Evolutionary conservation across 2,113 vertebrate genomes (phyloP), one percentile per base, ranked within the genome.

Genomic region (rat (Rattus norvegicus)): DNA sequence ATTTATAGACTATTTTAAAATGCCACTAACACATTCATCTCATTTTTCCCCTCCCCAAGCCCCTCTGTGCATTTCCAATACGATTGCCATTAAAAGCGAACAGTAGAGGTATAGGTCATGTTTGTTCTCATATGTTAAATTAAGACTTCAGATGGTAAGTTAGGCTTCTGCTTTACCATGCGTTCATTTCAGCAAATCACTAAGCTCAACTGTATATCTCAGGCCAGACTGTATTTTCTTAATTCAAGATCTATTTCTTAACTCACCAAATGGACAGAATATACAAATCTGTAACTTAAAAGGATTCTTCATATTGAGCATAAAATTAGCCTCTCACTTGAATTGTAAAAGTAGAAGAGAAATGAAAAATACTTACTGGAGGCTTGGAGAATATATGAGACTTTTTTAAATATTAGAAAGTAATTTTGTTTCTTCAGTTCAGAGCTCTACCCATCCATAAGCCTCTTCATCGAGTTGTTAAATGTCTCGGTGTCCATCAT

Each of bases 1-100:
- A 39, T 88, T 96, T 93, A 65, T 61, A 6, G 88, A 91, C n/a
- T 39, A 59, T 93, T 72, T 92, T 87, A 24, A 95, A 96, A 92
- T 94, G 14, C 36, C 47, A 84, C 7, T 69, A 63, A 75, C 5
- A 36, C 43, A n/a, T 59, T 95, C 36, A 69, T 67, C 88, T 92
- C 6, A 52, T 43, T 28, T 22, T 88, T 76, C 16, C 20, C 22
- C 10, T 79, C 43, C 7, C 43, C 43, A 43, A 43, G 3, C 83
- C 81, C 88, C 26, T 14, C 73, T 43, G 43, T 43, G 43, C 84
- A 88, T 28, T 75, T 95, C 70, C 76, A 56, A 77, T 77, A 63
- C 19, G 73, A 0, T 14, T 95, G 36, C 11, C 19, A 90, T 84
- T 8, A 90, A 88, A 54, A 87, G 28, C 5, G 33, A 12, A 75